A percentile compares a stretch with the other conserved stretches of the same genome.
Conservation (phyloP, 2,888 invertebrate genomes). For the Synergus laeviventris region DNA sequence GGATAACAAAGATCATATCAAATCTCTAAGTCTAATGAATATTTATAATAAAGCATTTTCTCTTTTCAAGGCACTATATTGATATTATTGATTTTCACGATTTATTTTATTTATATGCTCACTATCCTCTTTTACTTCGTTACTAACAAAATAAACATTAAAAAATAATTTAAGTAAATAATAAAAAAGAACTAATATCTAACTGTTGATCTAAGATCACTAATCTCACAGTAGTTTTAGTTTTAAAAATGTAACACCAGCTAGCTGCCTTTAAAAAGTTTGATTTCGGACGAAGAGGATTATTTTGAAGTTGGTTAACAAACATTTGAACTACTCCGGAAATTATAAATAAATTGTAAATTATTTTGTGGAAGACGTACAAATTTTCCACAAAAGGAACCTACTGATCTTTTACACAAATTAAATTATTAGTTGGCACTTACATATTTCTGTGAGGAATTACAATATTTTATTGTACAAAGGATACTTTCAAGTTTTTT, state of each 20-base stretch:
- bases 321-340: neutral
- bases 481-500: neutral
- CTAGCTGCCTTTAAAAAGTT: constrained; percentile 5
- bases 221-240: constrained; percentile 7
- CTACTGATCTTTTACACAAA: neutral
- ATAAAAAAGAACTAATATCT: neutral
- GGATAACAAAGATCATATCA: neutral
- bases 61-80: neutral
- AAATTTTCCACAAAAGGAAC: constrained; percentile 1
- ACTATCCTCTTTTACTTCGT: neutral
- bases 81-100: neutral
- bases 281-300: constrained; percentile 18
- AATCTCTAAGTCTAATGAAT: neutral
- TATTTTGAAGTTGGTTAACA: neutral
- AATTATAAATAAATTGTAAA: neutral
- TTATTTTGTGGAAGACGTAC: constrained; percentile 18
- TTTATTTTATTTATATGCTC: neutral
- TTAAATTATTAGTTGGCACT: constrained; percentile 29
- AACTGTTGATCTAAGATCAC: neutral
- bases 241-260: constrained; percentile 3
- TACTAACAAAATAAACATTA: neutral
- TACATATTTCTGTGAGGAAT: neutral
- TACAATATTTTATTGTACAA: neutral
- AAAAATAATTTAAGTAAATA: neutral
- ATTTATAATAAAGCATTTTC: neutral